Base-by-base conservation (phyloP, 2,888 invertebrate genomes). In the Oxytorus armatus region DNA sequence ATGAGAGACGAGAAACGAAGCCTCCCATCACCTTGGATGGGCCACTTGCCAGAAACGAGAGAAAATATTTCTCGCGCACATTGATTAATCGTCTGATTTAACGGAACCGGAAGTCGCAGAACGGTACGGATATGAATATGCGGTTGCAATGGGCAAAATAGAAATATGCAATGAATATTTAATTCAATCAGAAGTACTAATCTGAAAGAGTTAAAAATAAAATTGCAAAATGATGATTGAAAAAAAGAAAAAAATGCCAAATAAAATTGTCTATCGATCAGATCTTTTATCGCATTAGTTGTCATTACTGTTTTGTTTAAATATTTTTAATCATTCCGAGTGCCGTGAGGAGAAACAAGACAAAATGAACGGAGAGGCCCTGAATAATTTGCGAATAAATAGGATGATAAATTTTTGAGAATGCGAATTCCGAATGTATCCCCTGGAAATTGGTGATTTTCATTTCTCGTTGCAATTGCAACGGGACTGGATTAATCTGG, bases 11-110 rank as follows among this genome's bases (percentile, higher is more conserved):
- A n/a, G n/a, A n/a, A n/a, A n/a, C n/a, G n/a, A n/a, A n/a, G n/a
- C n/a, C n/a, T n/a, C n/a, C n/a, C n/a, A n/a, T n/a, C n/a, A n/a
- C n/a, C n/a, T n/a, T n/a, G n/a, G n/a, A n/a, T n/a, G n/a, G 80
- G 76, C 72, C 33, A 33, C 57, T 69, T 73, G 80, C 80, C 80
- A 77, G 77, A 55, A 49, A 14, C 10, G n/a, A n/a, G n/a, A 23
- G 18, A 36, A 57, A 57, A 36, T 59, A 55, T 80, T 47, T 57
- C 29, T n/a, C 47, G 73, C 47, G 69, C 11, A 25, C 68, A 73
- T 73, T 29, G 61, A 74, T 69, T 79, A n/a, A n/a, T 25, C 51
- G 68, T 63, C 51, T 14, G 42, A n/a, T n/a, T n/a, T n/a, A 11
- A 25, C 21, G 23, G 61, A 44, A 47, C 11, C 47, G 47, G 47